Evolutionary conservation across 2,888 invertebrate genomes (phyloP).

Genomic region (Zaprionus lineosus): DNA sequence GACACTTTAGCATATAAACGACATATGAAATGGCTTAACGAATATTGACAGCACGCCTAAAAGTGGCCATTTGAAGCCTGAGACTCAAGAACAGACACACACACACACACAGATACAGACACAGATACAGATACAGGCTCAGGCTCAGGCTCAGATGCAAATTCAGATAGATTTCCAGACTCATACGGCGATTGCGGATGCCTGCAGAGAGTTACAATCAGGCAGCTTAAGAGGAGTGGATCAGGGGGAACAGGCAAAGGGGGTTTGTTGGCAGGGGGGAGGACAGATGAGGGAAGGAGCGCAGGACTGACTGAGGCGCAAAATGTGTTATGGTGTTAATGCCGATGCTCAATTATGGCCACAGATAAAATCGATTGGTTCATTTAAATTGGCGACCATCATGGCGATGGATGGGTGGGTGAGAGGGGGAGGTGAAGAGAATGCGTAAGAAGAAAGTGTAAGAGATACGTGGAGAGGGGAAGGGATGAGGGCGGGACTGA

Average conservation of each 20-base stretch:
- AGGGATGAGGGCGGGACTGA: not conserved
- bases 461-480: not conserved
- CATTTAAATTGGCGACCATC: constrained; percentile 51
- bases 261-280: not conserved
- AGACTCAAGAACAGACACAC: constrained; percentile 25
- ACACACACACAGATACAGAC: not conserved
- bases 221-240: constrained; percentile 35
- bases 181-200: constrained; percentile 41
- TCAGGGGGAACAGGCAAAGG: no score
- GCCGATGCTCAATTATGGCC: constrained; percentile 58
- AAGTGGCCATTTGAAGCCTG: constrained; percentile 70
- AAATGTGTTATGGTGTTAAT: constrained; percentile 72
- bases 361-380: constrained; percentile 70
- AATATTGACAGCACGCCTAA: constrained; percentile 76
- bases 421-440: not conserved
- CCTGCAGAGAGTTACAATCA: constrained; percentile 51
- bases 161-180: constrained; percentile 5
- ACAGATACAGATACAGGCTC: constrained; percentile 14
- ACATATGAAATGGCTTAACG: constrained; percentile 78
- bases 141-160: constrained; percentile 11
- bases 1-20: constrained; percentile 77
- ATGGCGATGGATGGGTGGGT: not conserved
- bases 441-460: not conserved
- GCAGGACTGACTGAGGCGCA: constrained; percentile 22
- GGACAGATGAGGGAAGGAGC: not conserved